These are phyloP conservation scores for Sula dactylatra DNA, from an alignment of 2,113 vertebrate species.

Conservation along the genomic window DNA sequence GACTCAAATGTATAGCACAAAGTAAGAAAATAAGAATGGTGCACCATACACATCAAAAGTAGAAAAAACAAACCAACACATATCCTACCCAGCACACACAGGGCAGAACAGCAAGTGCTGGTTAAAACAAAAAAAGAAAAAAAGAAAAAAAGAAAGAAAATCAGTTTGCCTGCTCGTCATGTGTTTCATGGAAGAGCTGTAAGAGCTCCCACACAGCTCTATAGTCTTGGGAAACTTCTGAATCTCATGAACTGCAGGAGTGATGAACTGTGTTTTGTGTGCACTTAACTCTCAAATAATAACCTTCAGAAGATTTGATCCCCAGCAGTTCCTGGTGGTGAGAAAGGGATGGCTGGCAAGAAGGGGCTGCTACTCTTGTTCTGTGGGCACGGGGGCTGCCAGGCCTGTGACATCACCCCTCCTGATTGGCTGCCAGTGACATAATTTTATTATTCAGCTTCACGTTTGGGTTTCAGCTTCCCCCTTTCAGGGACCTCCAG, in stretches of 20 bases:
- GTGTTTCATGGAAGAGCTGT: not conserved
- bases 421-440: constrained; percentile 76
- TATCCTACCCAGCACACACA: not conserved
- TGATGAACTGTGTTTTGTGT: not conserved
- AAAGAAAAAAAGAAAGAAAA: not conserved
- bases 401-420: constrained; percentile 33
- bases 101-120: not conserved
- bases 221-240: not conserved
- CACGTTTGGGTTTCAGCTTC: constrained; percentile 40
- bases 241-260: not conserved
- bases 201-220: not conserved
- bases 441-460: constrained; percentile 73
- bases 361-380: not conserved
- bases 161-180: not conserved
- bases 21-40: not conserved
- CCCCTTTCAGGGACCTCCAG: constrained; percentile 59
- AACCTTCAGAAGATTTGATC: not conserved
- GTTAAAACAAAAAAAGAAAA: rapidly evolving
- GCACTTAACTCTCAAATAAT: not conserved
- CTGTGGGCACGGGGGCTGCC: constrained; percentile 1
- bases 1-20: not conserved
- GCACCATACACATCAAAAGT: not conserved
- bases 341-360: not conserved
- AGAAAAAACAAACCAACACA: not conserved
- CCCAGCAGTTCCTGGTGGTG: not conserved